phyloP scores from a whole-genome alignment of 1,140 invertebrate genomes.

The Ceratina australensis region DNA sequence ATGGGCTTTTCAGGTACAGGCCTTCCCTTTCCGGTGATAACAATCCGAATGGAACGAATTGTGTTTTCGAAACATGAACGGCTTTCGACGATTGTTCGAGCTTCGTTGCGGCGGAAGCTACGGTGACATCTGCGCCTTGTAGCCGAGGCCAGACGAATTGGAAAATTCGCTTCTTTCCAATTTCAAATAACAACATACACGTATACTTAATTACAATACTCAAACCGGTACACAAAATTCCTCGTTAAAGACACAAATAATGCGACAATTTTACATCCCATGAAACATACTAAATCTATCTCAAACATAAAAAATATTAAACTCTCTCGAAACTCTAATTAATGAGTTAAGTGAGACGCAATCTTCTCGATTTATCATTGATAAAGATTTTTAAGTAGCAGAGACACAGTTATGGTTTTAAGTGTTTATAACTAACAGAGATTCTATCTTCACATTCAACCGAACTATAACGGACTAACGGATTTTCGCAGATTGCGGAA shows the following conservation, averaged over 20 bases:
- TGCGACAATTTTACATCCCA: background rate
- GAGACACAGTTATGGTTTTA: too few relatives aligned
- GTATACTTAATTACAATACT: background rate
- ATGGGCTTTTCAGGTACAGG: conserved; percentile 51
- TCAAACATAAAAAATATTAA: background rate
- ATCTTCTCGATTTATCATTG: conserved; percentile 18
- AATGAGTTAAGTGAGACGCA: background rate
- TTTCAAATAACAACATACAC: background rate
- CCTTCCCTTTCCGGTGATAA: conserved; percentile 63
- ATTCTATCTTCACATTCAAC: too few relatives aligned
- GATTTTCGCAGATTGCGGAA: too few relatives aligned
- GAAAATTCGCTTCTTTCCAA: background rate
- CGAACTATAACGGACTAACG: too few relatives aligned
- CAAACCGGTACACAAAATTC: background rate
- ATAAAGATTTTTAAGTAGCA: too few relatives aligned
- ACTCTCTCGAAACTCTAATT: conserved; percentile 2
- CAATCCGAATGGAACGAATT: conserved; percentile 72
- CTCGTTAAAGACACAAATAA: background rate
- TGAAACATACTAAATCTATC: background rate
- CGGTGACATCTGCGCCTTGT: conserved; percentile 57
- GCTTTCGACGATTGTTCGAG: conserved; percentile 54
- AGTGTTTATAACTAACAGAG: too few relatives aligned
- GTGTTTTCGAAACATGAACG: conserved; percentile 71
- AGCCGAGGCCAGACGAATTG: conserved; percentile 55
- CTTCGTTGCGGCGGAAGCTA: conserved; percentile 53